Conservation (phyloP, 92 coral and sea anemone species). For the Parazoanthus atlanticus region DNA sequence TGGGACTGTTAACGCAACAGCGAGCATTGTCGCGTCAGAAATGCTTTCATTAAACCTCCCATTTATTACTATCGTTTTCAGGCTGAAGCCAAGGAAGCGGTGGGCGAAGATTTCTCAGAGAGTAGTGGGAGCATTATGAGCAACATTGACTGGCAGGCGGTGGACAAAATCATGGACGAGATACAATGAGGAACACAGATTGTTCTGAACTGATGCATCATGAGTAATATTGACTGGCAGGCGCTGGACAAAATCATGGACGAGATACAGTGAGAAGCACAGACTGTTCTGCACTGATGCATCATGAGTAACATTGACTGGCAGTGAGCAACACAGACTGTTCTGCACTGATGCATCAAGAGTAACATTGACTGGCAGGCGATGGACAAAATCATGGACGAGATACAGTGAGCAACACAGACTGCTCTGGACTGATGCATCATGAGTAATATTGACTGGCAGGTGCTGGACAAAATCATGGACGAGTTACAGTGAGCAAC, state of each 20-base stretch:
- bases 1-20: not conserved
- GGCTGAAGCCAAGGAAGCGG: slow-evolving; percentile 98
- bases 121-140: slow-evolving; percentile 89
- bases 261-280: slow-evolving; percentile 14
- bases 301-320: slow-evolving; percentile 72
- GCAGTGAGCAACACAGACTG: slow-evolving; percentile 30
- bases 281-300: not conserved
- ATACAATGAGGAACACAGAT: not conserved
- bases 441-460: slow-evolving; percentile 82
- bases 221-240: slow-evolving; percentile 71
- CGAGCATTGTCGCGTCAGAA: too few relatives aligned
- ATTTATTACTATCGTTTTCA: slow-evolving; percentile 25
- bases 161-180: slow-evolving; percentile 76
- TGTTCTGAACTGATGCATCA: slow-evolving; percentile 27
- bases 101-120: slow-evolving; percentile 93
- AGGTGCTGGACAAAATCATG: slow-evolving; percentile 79
- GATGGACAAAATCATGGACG: slow-evolving; percentile 77
- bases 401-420: slow-evolving; percentile 19
- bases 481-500: slow-evolving; percentile 33
- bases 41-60: not conserved
- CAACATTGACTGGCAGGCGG: slow-evolving; percentile 92
- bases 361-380: slow-evolving; percentile 92
- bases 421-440: too few relatives aligned
- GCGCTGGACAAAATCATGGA: slow-evolving; percentile 79
- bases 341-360: slow-evolving; percentile 43